Percentiles rank a stretch among this genome's conserved stretches.
Evolutionary conservation across 2,797 vertebrate genomes (phyloP).

Genomic region (Acestrorhynchus altus): DNA sequence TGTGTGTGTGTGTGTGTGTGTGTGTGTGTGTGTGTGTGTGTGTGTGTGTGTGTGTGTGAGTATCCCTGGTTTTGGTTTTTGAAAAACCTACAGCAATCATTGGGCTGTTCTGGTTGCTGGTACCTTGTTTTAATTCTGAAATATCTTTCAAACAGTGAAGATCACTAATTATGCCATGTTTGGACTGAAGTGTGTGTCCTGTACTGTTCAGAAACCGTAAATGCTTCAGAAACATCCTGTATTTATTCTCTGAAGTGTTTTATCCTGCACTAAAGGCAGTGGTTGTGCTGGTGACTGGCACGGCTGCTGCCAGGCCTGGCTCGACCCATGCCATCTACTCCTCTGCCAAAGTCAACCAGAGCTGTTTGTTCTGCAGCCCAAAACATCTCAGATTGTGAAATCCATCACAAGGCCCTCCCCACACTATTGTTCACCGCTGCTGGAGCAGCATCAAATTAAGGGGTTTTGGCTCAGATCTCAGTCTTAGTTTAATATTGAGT

Average conservation of each 20-base stretch:
- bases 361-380: constrained; percentile 59
- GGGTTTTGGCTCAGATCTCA: background rate
- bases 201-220: background rate
- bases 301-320: constrained; percentile 48
- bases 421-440: background rate
- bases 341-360: constrained; percentile 65
- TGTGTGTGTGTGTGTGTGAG: too few relatives aligned
- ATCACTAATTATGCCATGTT: too few relatives aligned
- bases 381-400: constrained; percentile 29
- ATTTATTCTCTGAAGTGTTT: constrained; percentile 8
- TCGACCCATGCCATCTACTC: constrained; percentile 37
- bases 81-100: too few relatives aligned
- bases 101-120: too few relatives aligned
- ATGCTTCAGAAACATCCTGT: background rate
- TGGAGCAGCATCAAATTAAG: constrained; percentile 56
- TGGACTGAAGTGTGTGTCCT: background rate
- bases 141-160: too few relatives aligned
- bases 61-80: too few relatives aligned
- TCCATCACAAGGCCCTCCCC: background rate
- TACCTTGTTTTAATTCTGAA: too few relatives aligned
- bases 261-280: background rate
- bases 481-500: background rate
- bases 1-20: too few relatives aligned
- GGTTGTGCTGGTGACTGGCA: constrained; percentile 37
- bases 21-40: too few relatives aligned